Conservation (phyloP, 1,140 invertebrate species). For the Elymnias hypermnestra region DNA sequence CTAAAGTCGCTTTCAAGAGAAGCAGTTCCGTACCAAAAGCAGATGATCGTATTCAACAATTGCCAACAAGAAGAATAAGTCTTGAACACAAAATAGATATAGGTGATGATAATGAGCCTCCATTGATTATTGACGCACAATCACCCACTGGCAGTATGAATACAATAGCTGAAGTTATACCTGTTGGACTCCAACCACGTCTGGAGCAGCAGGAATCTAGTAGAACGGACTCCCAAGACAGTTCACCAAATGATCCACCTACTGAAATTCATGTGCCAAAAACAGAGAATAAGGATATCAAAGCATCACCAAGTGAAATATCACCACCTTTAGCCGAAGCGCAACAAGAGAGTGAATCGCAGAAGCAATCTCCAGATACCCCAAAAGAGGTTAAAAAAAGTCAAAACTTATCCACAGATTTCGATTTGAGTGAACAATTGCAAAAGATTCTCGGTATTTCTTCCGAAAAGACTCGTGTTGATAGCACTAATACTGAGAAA, state of each 20-base stretch:
- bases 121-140: conserved; percentile 64
- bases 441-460: conserved; percentile 73
- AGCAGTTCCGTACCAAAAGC: conserved; percentile 66
- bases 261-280: conserved; percentile 63
- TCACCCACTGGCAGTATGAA: conserved; percentile 63
- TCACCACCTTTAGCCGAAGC: conserved; percentile 56
- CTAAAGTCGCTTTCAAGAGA: conserved; percentile 67
- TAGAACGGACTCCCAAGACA: conserved; percentile 58
- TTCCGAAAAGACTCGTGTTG: conserved; percentile 57
- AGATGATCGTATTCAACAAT: conserved; percentile 40
- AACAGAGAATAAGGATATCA: conserved; percentile 52
- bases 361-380: conserved; percentile 60
- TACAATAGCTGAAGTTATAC: conserved; percentile 17
- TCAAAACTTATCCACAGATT: conserved; percentile 71
- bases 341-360: conserved; percentile 46
- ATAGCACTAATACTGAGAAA: conserved; percentile 46
- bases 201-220: conserved; percentile 43
- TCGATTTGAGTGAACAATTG: conserved; percentile 71
- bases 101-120: conserved; percentile 70
- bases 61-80: conserved; percentile 57
- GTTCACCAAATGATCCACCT: conserved; percentile 61
- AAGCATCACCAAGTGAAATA: conserved; percentile 65
- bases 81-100: conserved; percentile 73
- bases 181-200: too few relatives aligned
- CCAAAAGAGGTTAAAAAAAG: conserved; percentile 70